phyloP scores from a whole-genome alignment of 1,140 invertebrate genomes.

The Hestina assimilis region DNA sequence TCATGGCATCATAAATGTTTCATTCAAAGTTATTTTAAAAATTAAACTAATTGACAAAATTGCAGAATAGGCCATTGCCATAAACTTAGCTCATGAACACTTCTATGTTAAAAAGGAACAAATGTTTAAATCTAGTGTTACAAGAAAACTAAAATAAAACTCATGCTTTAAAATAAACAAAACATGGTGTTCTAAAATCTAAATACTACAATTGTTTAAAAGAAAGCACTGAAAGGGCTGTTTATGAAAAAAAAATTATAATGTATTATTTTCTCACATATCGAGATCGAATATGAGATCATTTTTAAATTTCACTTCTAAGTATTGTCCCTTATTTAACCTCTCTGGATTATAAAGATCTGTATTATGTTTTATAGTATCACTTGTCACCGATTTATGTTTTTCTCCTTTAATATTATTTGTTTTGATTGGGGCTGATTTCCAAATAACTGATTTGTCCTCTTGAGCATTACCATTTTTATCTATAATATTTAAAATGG shows the following conservation, averaged over 20 bases:
- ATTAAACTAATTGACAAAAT: slow-evolving; percentile 18
- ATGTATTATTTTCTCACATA: slow-evolving; percentile 65
- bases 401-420: slow-evolving; percentile 16
- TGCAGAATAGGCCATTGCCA: slow-evolving; percentile 44
- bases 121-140: slow-evolving; percentile 38
- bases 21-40: neutral
- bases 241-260: slow-evolving; percentile 19
- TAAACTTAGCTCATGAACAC: slow-evolving; percentile 41
- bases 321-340: slow-evolving; percentile 71
- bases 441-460: slow-evolving; percentile 36
- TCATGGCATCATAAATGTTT: neutral
- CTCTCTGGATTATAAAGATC: slow-evolving; percentile 66
- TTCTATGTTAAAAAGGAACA: slow-evolving; percentile 29
- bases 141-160: slow-evolving; percentile 31
- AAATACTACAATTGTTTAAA: slow-evolving; percentile 8
- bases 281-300: slow-evolving; percentile 79
- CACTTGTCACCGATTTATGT: slow-evolving; percentile 40
- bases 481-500: slow-evolving; percentile 42
- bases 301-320: slow-evolving; percentile 75
- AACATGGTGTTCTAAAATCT: slow-evolving; percentile 28
- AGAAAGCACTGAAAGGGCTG: slow-evolving; percentile 7
- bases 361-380: slow-evolving; percentile 66
- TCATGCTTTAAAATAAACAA: slow-evolving; percentile 34
- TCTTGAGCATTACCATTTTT: slow-evolving; percentile 32
- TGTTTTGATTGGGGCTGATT: slow-evolving; percentile 25